Evolutionary conservation across 2,888 invertebrate genomes (phyloP).

Genomic region (Orgyia antiqua): DNA sequence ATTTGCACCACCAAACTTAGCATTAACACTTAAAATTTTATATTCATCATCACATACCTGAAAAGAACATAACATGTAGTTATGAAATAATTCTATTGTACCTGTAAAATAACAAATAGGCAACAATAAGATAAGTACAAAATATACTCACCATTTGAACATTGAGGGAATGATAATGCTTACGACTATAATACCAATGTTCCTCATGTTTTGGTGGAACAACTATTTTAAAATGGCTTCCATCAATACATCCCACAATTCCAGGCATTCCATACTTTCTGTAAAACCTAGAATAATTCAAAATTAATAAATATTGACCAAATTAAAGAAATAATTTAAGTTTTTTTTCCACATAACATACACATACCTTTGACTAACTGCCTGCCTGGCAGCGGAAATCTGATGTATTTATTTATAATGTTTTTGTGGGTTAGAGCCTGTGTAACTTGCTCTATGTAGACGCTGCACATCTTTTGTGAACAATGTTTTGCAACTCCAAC

Average conservation of each 20-base stretch:
- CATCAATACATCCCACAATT: not conserved
- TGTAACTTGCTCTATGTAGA: not conserved
- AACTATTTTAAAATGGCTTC: not conserved
- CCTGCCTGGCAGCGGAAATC: slow-evolving; percentile 1
- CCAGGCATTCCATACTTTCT: not conserved
- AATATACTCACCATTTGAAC: not conserved
- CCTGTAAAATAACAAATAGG: not conserved
- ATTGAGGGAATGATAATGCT: not conserved
- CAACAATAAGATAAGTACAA: not conserved
- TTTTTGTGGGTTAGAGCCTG: not conserved
- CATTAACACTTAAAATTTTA: slow-evolving; percentile 1
- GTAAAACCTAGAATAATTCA: not conserved
- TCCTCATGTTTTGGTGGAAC: not conserved
- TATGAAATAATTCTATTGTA: not conserved
- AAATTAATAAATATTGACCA: too few relatives aligned
- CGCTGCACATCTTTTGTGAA: not conserved
- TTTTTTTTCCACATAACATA: not conserved
- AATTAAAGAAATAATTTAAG: too few relatives aligned
- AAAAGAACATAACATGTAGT: not conserved
- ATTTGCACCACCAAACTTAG: slow-evolving; percentile 2
- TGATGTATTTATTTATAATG: not conserved
- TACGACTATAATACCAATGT: not conserved
- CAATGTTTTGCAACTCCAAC: slow-evolving; percentile 1
- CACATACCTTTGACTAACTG: not conserved
- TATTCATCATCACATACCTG: slow-evolving; percentile 4